phyloP scores from a whole-genome alignment of 2,113 vertebrate genomes.

The Boleophthalmus pectinirostris region DNA sequence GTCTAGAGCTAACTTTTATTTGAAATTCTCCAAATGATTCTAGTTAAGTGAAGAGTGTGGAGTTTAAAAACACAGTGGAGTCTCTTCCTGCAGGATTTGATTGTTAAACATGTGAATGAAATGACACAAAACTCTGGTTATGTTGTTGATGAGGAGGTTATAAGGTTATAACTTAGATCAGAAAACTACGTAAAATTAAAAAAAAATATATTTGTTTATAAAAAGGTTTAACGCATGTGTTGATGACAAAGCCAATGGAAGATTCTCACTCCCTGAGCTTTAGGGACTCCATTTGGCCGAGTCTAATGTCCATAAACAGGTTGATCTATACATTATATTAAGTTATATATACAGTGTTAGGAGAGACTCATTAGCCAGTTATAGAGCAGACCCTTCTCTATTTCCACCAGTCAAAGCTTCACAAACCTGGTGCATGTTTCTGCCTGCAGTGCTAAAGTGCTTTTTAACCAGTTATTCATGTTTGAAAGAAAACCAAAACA shows the following conservation, averaged over 20 bases:
- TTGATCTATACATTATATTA: background rate
- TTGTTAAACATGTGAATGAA: too few relatives aligned
- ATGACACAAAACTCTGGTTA: too few relatives aligned
- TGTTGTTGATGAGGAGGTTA: too few relatives aligned
- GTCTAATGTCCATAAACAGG: constrained; percentile 31
- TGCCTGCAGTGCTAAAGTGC: constrained; percentile 54
- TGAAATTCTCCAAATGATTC: too few relatives aligned
- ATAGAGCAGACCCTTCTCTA: constrained; percentile 11
- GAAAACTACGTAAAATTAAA: too few relatives aligned
- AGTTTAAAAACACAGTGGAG: too few relatives aligned
- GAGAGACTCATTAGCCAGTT: constrained; percentile 5
- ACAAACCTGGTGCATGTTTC: constrained; percentile 69
- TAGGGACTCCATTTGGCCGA: constrained; percentile 52
- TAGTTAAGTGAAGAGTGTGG: too few relatives aligned
- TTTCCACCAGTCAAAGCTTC: constrained; percentile 65
- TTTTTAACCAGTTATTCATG: constrained; percentile 50
- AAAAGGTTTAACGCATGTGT: constrained; percentile 46
- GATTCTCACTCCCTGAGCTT: constrained; percentile 34
- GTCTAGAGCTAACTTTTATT: too few relatives aligned
- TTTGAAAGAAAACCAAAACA: background rate
- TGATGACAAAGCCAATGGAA: constrained; percentile 53
- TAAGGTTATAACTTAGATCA: too few relatives aligned
- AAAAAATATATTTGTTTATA: too few relatives aligned
- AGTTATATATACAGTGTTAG: background rate
- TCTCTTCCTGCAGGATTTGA: too few relatives aligned